Percentiles rank a stretch among this genome's conserved stretches.
These are phyloP conservation scores for Syrmaticus mikado DNA, from an alignment of 2,113 vertebrate genomes.

Conservation along the genomic window DNA sequence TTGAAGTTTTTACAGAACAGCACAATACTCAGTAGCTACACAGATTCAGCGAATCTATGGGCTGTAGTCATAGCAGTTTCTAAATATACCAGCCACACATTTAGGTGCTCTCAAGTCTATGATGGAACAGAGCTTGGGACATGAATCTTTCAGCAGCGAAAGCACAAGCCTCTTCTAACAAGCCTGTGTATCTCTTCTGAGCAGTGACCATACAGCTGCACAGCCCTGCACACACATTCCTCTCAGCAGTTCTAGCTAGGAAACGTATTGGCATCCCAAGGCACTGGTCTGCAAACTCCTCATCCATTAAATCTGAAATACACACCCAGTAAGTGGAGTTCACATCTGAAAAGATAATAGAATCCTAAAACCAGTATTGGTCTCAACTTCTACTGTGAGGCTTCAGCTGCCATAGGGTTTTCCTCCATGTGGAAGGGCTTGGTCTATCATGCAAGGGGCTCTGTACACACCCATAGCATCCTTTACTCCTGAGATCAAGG, in stretches of 20 bases:
- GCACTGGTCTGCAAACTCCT: neutral
- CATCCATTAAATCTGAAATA: neutral
- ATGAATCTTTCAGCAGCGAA: slow-evolving; percentile 1
- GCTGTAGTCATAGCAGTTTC: neutral
- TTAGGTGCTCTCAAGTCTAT: neutral
- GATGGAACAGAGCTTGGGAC: neutral
- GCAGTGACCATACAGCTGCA: neutral
- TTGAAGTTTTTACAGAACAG: neutral
- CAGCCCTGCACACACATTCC: neutral
- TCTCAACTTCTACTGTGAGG: neutral
- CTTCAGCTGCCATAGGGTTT: neutral
- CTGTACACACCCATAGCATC: neutral
- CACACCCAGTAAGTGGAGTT: neutral
- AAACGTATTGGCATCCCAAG: neutral
- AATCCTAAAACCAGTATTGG: neutral
- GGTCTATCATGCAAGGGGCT: neutral
- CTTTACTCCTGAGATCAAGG: accelerated
- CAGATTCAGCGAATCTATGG: neutral
- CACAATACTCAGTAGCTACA: neutral
- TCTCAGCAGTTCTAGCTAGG: neutral
- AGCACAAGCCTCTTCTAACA: neutral
- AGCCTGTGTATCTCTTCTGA: neutral
- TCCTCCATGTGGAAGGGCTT: accelerated
- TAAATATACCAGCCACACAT: neutral
- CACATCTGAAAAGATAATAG: neutral